Evolutionary conservation across 2,113 vertebrate genomes (phyloP).

Genomic region (Elachura formosa): DNA sequence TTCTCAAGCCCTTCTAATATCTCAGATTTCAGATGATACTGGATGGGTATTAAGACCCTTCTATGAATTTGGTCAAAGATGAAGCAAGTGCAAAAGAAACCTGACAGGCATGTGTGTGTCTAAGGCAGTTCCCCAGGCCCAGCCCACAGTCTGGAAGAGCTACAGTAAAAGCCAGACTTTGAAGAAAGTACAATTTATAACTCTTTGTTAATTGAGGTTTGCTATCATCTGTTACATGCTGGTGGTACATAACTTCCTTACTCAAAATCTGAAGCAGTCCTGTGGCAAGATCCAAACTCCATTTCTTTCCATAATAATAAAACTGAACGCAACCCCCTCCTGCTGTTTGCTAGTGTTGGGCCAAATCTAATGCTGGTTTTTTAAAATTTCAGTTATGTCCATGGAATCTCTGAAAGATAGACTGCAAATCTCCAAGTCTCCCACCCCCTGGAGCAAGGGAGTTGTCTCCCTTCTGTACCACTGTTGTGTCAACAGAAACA

Average conservation of each 20-base stretch:
- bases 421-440: neutral
- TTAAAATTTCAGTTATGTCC: neutral
- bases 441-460: neutral
- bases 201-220: neutral
- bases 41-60: neutral
- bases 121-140: neutral
- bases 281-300: neutral
- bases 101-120: neutral
- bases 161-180: neutral
- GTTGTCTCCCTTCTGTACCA: neutral
- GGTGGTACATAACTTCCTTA: neutral
- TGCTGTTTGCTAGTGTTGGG: neutral
- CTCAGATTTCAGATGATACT: neutral
- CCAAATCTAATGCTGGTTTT: neutral
- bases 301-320: neutral
- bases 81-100: neutral
- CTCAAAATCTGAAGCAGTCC: neutral
- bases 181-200: neutral
- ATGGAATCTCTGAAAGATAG: neutral
- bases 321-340: neutral
- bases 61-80: neutral
- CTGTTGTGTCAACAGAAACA: conserved; percentile 3
- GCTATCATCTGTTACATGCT: neutral
- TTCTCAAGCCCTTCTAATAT: neutral
- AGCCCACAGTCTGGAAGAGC: neutral